A percentile compares a stretch with the other conserved stretches of the same genome.
phyloP scores from a whole-genome alignment of 1,140 invertebrate species.

The Drosophila willistoni region DNA sequence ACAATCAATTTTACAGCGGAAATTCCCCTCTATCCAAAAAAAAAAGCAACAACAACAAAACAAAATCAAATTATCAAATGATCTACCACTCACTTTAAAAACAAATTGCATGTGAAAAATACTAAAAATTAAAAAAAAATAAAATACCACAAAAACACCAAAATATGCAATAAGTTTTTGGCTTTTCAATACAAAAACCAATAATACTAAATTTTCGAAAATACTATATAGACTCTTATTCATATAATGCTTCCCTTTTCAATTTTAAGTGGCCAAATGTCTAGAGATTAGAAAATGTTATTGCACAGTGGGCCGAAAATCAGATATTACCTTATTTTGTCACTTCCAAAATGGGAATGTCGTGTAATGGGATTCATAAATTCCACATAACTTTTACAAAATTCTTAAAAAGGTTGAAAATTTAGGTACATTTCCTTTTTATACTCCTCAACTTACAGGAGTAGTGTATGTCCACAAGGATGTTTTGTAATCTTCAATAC shows the following conservation, averaged over 20 bases:
- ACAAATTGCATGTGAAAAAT: neutral
- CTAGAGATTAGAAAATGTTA: neutral
- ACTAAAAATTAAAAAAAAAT: neutral
- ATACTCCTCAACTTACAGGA: too few relatives aligned
- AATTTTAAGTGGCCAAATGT: neutral
- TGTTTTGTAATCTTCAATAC: too few relatives aligned
- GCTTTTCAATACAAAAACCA: too few relatives aligned
- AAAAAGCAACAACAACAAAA: conserved; percentile 33
- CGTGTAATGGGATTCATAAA: too few relatives aligned
- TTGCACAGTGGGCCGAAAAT: neutral
- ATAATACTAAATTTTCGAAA: neutral
- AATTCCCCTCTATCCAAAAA: conserved; percentile 46
- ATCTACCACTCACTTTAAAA: neutral
- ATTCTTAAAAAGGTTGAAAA: too few relatives aligned
- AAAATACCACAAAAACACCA: neutral
- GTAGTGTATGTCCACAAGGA: too few relatives aligned
- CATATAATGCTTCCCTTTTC: neutral
- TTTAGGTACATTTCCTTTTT: too few relatives aligned
- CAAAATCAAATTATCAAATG: neutral
- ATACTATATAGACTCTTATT: neutral
- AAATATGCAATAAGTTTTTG: too few relatives aligned
- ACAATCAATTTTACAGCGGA: conserved; percentile 61
- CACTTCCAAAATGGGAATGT: too few relatives aligned
- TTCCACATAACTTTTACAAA: too few relatives aligned
- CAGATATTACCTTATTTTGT: too few relatives aligned